These are phyloP conservation scores for Apis cerana DNA, from an alignment of 1,140 invertebrate genomes.

Conservation along the genomic window DNA sequence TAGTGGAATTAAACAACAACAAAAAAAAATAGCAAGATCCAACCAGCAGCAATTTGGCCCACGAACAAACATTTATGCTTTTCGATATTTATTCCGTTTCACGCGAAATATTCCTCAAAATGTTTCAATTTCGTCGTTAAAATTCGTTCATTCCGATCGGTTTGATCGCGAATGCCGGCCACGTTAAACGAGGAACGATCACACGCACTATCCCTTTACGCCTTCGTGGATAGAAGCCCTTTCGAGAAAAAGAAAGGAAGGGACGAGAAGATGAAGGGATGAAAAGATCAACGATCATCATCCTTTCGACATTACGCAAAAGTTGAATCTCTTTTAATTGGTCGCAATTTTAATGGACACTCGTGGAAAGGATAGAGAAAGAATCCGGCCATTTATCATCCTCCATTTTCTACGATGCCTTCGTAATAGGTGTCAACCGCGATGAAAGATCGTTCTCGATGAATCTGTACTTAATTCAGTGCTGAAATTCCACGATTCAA, in stretches of 20 bases:
- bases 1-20: too few relatives aligned
- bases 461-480: conserved; percentile 33
- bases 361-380: background rate
- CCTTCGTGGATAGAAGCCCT: too few relatives aligned
- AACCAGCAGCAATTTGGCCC: too few relatives aligned
- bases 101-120: background rate
- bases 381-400: conserved; percentile 17
- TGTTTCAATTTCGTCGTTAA: conserved; percentile 40
- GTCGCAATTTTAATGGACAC: conserved; percentile 19
- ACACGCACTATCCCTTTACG: background rate
- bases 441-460: conserved; percentile 27
- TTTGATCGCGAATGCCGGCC: conserved; percentile 47
- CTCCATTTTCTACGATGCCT: background rate
- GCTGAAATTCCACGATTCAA: conserved; percentile 18
- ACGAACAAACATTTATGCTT: too few relatives aligned
- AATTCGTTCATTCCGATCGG: conserved; percentile 51
- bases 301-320: conserved; percentile 11
- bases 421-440: conserved; percentile 22
- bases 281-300: conserved; percentile 8
- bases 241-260: too few relatives aligned
- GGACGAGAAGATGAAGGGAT: background rate
- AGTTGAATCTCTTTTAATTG: conserved; percentile 38
- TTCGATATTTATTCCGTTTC: background rate
- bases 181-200: conserved; percentile 51
- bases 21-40: too few relatives aligned